A percentile compares a stretch with the other conserved stretches of the same genome.
These are phyloP conservation scores for Cryptoleucopteryx plumbea DNA, from an alignment of 2,113 vertebrate species.

Conservation along the genomic window DNA sequence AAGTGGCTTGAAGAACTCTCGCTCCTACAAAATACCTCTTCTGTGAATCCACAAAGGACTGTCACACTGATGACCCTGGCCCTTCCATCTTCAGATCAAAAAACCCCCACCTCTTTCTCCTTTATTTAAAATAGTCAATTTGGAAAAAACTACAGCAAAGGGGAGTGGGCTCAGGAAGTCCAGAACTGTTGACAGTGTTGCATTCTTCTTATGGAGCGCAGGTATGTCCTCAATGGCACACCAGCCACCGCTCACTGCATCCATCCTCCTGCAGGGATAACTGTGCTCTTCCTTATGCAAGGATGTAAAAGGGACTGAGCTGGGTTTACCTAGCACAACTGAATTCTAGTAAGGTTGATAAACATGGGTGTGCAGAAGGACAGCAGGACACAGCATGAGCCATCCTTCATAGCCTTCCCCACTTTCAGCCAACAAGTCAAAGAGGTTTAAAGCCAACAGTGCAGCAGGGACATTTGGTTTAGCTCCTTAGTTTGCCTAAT, in stretches of 20 bases:
- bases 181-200: not conserved
- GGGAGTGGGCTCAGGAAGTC: not conserved
- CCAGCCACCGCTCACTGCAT: accelerated
- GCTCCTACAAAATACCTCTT: not conserved
- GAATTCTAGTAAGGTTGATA: not conserved
- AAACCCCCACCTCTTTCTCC: not conserved
- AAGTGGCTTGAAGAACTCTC: not conserved
- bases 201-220: accelerated
- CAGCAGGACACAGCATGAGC: not conserved
- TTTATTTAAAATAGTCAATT: not conserved
- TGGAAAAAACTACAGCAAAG: not conserved
- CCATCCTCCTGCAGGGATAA: no score
- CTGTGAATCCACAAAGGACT: not conserved
- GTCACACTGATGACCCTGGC: not conserved
- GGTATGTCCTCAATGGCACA: not conserved
- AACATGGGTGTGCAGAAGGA: not conserved
- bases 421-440: not conserved
- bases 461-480: not conserved
- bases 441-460: not conserved
- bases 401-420: not conserved
- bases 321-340: not conserved
- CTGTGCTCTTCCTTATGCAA: accelerated
- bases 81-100: not conserved
- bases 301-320: not conserved
- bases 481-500: not conserved